These are phyloP conservation scores for Mirza zaza DNA, from an alignment of 2,113 vertebrate species.

Conservation along the genomic window DNA sequence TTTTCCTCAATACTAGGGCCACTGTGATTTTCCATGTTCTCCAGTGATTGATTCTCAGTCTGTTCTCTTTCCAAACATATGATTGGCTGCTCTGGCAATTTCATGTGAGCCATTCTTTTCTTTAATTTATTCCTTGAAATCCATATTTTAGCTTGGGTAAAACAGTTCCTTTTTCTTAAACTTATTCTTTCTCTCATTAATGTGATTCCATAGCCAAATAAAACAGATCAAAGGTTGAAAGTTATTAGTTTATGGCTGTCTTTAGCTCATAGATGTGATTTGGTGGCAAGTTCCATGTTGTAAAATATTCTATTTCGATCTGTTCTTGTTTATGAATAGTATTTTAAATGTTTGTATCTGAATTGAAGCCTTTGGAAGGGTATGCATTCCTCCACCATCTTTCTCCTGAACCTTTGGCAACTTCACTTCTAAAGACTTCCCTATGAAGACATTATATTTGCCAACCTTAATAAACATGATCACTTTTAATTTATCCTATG, in stretches of 20 bases:
- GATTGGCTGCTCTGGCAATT: neutral
- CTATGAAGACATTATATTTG: neutral
- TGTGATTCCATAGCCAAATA: neutral
- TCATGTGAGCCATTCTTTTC: neutral
- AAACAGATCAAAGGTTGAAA: neutral
- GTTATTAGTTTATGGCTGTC: neutral
- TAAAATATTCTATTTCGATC: neutral
- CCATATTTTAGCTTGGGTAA: neutral
- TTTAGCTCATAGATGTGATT: neutral
- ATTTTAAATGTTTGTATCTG: neutral
- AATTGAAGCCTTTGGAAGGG: neutral
- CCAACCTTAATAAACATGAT: neutral
- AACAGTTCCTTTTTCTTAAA: neutral
- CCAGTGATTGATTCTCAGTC: neutral
- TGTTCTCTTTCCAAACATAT: neutral
- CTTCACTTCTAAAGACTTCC: neutral
- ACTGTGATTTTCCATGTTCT: neutral
- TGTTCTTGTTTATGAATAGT: neutral
- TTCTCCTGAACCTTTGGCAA: neutral
- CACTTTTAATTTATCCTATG: neutral
- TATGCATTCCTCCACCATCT: fast-evolving
- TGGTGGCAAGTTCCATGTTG: fast-evolving
- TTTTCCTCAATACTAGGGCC: neutral
- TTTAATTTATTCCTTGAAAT: neutral
- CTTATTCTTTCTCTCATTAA: neutral